Percentiles rank a stretch among this genome's conserved stretches.
Evolutionary conservation across 2,888 invertebrate genomes (phyloP).

Genomic region (Tromatobia lineatoria): DNA sequence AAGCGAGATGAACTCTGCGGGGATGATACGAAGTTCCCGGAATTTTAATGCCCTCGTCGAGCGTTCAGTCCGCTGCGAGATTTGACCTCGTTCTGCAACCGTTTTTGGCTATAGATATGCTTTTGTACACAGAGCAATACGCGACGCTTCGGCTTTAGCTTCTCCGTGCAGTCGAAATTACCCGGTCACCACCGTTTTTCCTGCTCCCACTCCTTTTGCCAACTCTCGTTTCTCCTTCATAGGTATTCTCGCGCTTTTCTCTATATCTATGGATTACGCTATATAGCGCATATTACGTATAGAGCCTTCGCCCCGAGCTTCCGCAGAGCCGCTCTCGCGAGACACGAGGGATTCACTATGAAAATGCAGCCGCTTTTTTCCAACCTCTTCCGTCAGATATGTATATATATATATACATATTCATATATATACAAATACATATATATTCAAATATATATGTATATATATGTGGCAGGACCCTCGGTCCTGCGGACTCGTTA

Average conservation of each 20-base stretch:
- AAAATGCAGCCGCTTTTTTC: conserved; percentile 42
- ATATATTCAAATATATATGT: no score
- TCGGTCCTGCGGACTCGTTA: conserved; percentile 39
- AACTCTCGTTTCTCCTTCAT: conserved; percentile 32
- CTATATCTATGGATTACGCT: conserved; percentile 16
- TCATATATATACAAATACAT: no score
- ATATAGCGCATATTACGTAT: conserved; percentile 30
- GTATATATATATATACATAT: no score
- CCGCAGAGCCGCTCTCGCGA: conserved; percentile 23
- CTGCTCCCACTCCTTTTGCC: conserved; percentile 20
- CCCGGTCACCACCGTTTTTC: conserved; percentile 44
- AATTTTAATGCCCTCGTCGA: conserved; percentile 68
- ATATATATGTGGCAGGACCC: neutral
- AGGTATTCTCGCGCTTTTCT: conserved; percentile 33
- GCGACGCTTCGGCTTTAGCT: conserved; percentile 31
- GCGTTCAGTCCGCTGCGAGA: conserved; percentile 66
- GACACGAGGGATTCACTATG: conserved; percentile 33
- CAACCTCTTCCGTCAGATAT: neutral
- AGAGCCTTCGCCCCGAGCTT: conserved; percentile 4
- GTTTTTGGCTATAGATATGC: conserved; percentile 56
- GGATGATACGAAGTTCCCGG: conserved; percentile 58
- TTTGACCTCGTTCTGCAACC: conserved; percentile 64
- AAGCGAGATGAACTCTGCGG: conserved; percentile 50
- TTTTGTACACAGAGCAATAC: conserved; percentile 35
- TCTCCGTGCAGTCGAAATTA: conserved; percentile 43